Conservation (phyloP, 2,113 vertebrate genomes). For the Hippocampus comes region DNA sequence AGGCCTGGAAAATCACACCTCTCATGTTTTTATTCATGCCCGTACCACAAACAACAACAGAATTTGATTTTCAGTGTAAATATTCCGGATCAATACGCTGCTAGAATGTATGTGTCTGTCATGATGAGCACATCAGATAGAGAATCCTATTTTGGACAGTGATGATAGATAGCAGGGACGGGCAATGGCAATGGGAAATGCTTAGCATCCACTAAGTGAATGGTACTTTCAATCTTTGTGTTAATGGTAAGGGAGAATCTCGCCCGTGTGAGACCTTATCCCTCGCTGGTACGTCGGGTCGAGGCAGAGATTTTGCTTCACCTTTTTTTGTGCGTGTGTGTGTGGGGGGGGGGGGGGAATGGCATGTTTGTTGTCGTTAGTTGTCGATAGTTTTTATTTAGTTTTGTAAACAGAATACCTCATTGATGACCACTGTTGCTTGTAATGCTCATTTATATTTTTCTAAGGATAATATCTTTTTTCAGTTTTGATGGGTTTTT, state of each 20-base stretch:
- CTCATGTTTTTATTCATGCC: constrained; percentile 70
- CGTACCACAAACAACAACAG: constrained; percentile 63
- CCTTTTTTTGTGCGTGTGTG: not conserved
- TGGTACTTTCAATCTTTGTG: not conserved
- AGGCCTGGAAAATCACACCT: constrained; percentile 57
- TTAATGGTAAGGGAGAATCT: too few species aligned
- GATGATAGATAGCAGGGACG: constrained; percentile 6
- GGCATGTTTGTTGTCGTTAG: too few species aligned
- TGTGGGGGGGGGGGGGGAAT: too few species aligned
- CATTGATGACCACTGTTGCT: too few species aligned
- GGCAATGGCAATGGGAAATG: not conserved
- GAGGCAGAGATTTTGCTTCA: too few species aligned
- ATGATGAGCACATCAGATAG: constrained; percentile 47
- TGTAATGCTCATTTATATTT: too few species aligned
- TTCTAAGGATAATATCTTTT: too few species aligned
- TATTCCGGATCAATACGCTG: constrained; percentile 57
- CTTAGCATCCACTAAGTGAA: not conserved
- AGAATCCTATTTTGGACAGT: constrained; percentile 5
- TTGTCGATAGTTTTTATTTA: too few species aligned
- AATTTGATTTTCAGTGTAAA: constrained; percentile 66
- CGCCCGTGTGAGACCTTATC: too few species aligned
- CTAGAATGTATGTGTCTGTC: constrained; percentile 57
- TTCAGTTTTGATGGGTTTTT: not conserved
- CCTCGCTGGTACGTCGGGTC: too few species aligned
- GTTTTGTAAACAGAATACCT: too few species aligned